Evolutionary conservation across 2,113 vertebrate genomes (phyloP), one percentile per base, ranked within the genome.

Genomic region (Phoenicopterus ruber): DNA sequence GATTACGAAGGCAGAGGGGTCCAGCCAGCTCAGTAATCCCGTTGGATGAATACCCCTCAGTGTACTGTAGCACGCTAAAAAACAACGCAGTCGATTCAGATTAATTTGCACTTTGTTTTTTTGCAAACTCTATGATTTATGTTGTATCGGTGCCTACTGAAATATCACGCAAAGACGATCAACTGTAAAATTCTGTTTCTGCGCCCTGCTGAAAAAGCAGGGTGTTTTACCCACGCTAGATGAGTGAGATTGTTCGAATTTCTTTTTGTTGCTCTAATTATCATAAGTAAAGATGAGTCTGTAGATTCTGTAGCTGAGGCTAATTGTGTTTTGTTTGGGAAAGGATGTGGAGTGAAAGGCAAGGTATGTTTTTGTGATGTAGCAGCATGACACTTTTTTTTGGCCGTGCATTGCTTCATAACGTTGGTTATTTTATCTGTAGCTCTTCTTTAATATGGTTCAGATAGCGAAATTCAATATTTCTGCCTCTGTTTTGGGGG

Each of bases 401-500:
- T 79, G 25, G 3, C 24, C 13, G 4, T 40, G 19, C 22, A 10
- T 36, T 82, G 50, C 65, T 89, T 76, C 71, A 4, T 69, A 76
- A n/a, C 3, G 3, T 77, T 4, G 4, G 34, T 76, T 76, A 59
- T 90, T 91, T 92, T 65, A 62, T 50, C 18, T 0, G 28, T 29
- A 72, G 5, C 34, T 90, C 31, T 36, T 88, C n/a, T 52, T 87
- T 49, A 62, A 46, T 82, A 36, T 24, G 40, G 24, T 49, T 93
- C 57, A 29, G 57, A n/a, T 22, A 85, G 38, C 79, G 90, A 85
- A 95, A 86, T 67, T 88, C n/a, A 88, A 2, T 86, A 86, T 88
- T 95, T 67, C 55, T 65, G 18, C 77, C 32, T 65, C 28, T 78
- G 26, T 95, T 95, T 94, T 67, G 70, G 88, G 87, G 79, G 71